Evolutionary conservation across 2,113 vertebrate species (phyloP).

Genomic region (Raja brachyura): DNA sequence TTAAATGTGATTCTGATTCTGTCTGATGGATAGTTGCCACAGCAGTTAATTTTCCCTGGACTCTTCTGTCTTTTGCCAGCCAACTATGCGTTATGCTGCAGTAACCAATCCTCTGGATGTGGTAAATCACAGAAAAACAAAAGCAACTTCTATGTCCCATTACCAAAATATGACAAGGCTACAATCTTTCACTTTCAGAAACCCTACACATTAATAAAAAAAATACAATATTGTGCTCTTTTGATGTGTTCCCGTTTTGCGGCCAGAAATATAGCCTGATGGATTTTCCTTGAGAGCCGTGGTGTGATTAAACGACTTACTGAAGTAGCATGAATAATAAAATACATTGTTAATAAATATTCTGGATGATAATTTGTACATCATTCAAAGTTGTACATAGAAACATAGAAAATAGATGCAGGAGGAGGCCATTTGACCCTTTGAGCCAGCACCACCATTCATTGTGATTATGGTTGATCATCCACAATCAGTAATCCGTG

Average conservation of each 20-base stretch:
- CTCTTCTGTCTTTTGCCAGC: constrained; percentile 9
- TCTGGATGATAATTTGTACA: background rate
- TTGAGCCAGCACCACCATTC: no score
- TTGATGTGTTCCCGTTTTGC: background rate
- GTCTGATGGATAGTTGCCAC: background rate
- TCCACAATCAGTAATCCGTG: no score
- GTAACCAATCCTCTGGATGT: constrained; percentile 14
- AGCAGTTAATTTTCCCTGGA: constrained; percentile 24
- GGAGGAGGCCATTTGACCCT: no score
- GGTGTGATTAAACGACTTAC: background rate
- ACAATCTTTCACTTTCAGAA: constrained; percentile 9
- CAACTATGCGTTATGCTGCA: constrained; percentile 17
- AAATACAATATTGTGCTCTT: background rate
- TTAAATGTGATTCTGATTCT: constrained; percentile 33
- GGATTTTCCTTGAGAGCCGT: background rate
- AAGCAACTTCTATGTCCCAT: background rate
- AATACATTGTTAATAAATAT: background rate
- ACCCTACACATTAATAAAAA: background rate
- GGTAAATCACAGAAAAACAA: background rate
- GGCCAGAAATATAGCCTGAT: background rate
- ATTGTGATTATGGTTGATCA: no score
- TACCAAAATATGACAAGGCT: constrained; percentile 25
- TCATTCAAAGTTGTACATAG: background rate
- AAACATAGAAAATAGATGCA: no score
- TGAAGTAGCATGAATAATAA: background rate